Evolutionary conservation across 1,140 invertebrate species (phyloP).

Genomic region (Apocrypta bakeri): DNA sequence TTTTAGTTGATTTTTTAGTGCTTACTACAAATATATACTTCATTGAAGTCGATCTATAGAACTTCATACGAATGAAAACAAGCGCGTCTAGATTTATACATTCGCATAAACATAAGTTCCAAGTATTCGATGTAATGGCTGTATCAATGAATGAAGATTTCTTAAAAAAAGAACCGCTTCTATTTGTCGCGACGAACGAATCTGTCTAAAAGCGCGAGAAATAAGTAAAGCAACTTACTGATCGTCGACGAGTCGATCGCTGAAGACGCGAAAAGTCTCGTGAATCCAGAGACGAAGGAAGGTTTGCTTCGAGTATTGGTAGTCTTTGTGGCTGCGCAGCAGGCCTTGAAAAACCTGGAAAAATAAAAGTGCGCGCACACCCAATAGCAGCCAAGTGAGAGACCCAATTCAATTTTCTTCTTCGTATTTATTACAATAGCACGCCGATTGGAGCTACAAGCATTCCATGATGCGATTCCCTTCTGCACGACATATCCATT

Average conservation of each 20-base stretch:
- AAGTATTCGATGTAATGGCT: too few species aligned
- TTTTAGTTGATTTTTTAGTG: too few species aligned
- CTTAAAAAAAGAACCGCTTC: too few species aligned
- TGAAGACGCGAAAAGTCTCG: constrained; percentile 87
- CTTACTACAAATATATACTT: too few species aligned
- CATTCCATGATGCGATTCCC: neutral
- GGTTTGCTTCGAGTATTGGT: constrained; percentile 81
- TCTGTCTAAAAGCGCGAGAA: neutral
- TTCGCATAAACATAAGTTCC: too few species aligned
- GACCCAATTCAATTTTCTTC: constrained; percentile 35
- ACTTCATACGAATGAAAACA: too few species aligned
- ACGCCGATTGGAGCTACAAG: neutral
- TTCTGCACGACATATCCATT: neutral
- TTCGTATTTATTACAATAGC: constrained; percentile 25
- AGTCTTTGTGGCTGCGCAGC: constrained; percentile 83
- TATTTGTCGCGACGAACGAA: neutral
- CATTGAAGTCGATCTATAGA: too few species aligned
- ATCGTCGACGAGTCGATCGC: constrained; percentile 81
- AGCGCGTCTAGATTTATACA: too few species aligned
- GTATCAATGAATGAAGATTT: too few species aligned
- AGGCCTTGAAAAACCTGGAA: constrained; percentile 82
- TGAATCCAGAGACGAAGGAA: constrained; percentile 89
- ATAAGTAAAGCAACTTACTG: constrained; percentile 71
- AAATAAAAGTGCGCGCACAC: constrained; percentile 35
- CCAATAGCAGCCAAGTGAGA: neutral